Evolutionary conservation across 2,113 vertebrate species (phyloP).

Genomic region (Budorcas taxicolor): DNA sequence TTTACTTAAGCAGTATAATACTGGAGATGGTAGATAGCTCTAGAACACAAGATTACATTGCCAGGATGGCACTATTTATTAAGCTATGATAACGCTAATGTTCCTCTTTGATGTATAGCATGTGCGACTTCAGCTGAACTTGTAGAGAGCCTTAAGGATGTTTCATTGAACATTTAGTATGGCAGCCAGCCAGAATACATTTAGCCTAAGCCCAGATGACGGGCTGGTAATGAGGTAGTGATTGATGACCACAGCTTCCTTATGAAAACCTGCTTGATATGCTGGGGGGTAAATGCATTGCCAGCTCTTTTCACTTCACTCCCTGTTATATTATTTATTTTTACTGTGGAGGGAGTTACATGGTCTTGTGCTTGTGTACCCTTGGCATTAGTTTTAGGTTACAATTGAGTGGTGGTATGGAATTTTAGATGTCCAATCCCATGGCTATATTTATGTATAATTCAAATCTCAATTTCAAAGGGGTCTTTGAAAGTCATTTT

Average conservation of each 20-base stretch:
- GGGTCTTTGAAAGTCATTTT: constrained; percentile 68
- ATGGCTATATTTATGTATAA: constrained; percentile 70
- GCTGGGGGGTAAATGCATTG: constrained; percentile 82
- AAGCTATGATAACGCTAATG: constrained; percentile 86
- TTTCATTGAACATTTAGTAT: constrained; percentile 88
- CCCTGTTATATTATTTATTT: constrained; percentile 79
- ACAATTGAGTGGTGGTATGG: constrained; percentile 58
- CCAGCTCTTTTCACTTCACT: constrained; percentile 81
- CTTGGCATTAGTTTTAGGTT: constrained; percentile 70
- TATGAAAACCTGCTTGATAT: constrained; percentile 88
- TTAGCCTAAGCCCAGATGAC: constrained; percentile 88
- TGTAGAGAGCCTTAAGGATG: constrained; percentile 88
- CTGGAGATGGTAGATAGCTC: constrained; percentile 81
- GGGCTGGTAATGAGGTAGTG: constrained; percentile 89
- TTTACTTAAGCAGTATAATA: constrained; percentile 86
- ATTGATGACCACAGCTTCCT: constrained; percentile 88
- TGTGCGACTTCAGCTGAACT: constrained; percentile 86
- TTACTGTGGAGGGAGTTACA: constrained; percentile 70
- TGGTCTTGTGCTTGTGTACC: constrained; percentile 69
- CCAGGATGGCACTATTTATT: constrained; percentile 85
- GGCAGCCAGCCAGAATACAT: constrained; percentile 89
- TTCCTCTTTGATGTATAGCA: constrained; percentile 86
- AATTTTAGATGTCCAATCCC: constrained; percentile 58
- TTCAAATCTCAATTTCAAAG: constrained; percentile 73
- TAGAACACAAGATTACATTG: constrained; percentile 81